phyloP scores from a whole-genome alignment of 2,888 invertebrate species.

The Drosophila anomalata region DNA sequence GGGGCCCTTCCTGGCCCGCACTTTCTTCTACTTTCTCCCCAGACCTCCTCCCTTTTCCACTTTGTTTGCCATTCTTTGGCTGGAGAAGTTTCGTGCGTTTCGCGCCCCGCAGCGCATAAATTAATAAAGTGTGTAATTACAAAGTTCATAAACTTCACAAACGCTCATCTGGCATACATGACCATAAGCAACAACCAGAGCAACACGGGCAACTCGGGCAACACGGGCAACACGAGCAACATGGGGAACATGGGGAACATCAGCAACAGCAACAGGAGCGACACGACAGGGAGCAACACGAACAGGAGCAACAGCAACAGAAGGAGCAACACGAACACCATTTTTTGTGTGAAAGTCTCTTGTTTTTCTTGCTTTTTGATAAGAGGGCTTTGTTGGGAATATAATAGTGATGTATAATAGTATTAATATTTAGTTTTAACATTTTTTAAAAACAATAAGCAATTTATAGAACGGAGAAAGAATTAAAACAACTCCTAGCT shows the following conservation, averaged over 20 bases:
- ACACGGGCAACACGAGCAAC: slow-evolving; percentile 5
- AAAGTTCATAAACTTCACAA: slow-evolving; percentile 78
- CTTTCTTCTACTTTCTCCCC: slow-evolving; percentile 6
- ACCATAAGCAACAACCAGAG: slow-evolving; percentile 27
- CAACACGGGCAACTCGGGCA: slow-evolving; percentile 16
- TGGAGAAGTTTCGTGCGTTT: slow-evolving; percentile 24
- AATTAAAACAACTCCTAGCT: too few species aligned
- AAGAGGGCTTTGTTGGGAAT: neutral
- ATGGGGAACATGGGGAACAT: slow-evolving; percentile 2
- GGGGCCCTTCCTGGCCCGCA: slow-evolving; percentile 3
- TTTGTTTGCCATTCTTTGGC: slow-evolving; percentile 9
- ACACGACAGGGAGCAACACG: neutral
- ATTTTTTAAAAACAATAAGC: too few species aligned
- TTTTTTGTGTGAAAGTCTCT: neutral
- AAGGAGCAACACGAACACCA: neutral
- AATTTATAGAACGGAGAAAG: too few species aligned
- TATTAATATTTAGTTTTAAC: neutral
- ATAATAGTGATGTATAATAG: neutral
- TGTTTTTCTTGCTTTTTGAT: too few species aligned
- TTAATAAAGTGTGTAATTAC: slow-evolving; percentile 80
- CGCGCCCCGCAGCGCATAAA: slow-evolving; percentile 72
- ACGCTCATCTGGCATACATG: slow-evolving; percentile 71
- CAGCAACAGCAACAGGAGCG: slow-evolving; percentile 23
- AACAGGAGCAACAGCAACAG: neutral
- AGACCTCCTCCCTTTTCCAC: neutral